Conservation (phyloP, 2,888 invertebrate genomes). For the Erynnis tages region DNA sequence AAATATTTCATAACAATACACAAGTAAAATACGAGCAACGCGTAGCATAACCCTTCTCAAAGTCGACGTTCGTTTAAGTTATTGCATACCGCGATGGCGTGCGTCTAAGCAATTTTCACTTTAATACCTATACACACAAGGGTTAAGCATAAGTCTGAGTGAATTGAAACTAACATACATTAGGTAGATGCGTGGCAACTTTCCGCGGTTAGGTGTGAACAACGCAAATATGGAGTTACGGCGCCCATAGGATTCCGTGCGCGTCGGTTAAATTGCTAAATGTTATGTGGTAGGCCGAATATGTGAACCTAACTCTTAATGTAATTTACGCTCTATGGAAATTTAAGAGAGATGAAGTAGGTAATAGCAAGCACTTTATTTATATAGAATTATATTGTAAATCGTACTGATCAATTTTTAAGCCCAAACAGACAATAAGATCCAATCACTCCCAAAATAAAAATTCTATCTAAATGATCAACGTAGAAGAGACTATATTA, state of each 20-base stretch:
- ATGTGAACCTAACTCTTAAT: not conserved
- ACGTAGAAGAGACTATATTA: too few species aligned
- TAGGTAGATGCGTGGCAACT: conserved; percentile 19
- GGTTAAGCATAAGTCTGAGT: too few species aligned
- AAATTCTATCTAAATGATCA: too few species aligned
- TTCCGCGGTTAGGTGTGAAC: conserved; percentile 32
- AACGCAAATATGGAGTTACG: conserved; percentile 39
- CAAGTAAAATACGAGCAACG: not conserved
- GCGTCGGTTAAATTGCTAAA: conserved; percentile 15
- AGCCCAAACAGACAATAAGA: too few species aligned
- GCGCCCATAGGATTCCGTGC: conserved; percentile 34
- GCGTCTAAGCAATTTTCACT: too few species aligned
- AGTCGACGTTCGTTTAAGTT: conserved; percentile 14
- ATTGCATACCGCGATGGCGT: too few species aligned
- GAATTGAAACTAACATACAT: not conserved
- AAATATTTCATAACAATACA: too few species aligned
- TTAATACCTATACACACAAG: too few species aligned
- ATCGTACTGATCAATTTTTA: too few species aligned
- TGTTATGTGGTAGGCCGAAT: conserved; percentile 13
- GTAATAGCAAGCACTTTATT: too few species aligned
- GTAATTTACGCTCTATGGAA: not conserved
- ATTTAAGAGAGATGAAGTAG: not conserved
- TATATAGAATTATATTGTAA: too few species aligned
- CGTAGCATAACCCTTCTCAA: conserved; percentile 16
- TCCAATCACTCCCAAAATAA: too few species aligned